Conservation (phyloP, 2,888 invertebrate species). For the Osedax fenrisi region DNA sequence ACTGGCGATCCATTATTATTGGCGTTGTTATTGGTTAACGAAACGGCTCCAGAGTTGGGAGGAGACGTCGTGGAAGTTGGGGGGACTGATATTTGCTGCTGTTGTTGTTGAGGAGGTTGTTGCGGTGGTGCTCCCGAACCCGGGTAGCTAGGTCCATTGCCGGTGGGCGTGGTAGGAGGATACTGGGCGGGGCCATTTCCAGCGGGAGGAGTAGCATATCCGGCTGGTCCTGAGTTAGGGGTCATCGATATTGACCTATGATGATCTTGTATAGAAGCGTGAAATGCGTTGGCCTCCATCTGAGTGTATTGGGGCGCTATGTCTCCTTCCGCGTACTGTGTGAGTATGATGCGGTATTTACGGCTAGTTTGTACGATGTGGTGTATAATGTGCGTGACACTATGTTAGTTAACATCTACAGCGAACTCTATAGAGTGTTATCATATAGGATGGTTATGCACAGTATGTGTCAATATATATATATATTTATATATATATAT, state of each 20-base stretch:
- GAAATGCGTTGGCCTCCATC: neutral
- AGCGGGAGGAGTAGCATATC: neutral
- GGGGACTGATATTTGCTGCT: too few relatives aligned
- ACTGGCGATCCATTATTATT: conserved; percentile 18
- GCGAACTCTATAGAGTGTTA: too few relatives aligned
- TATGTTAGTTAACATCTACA: too few relatives aligned
- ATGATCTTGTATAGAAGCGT: neutral
- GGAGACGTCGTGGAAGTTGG: neutral
- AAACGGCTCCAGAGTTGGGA: too few relatives aligned
- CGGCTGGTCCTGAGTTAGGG: neutral
- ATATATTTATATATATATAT: too few relatives aligned
- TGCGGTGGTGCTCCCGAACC: neutral
- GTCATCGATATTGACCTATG: neutral
- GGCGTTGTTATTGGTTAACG: neutral
- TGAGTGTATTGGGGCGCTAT: neutral
- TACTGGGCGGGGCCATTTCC: neutral
- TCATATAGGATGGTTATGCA: too few relatives aligned
- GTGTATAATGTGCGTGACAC: too few relatives aligned
- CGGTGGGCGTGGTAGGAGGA: neutral
- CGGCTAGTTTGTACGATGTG: too few relatives aligned
- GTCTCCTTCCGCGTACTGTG: neutral
- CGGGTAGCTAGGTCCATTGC: neutral
- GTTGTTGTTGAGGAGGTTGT: too few relatives aligned
- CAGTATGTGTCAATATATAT: too few relatives aligned
- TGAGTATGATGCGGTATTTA: too few relatives aligned